phyloP scores from a whole-genome alignment of 2,888 invertebrate genomes.

The Aspidiotus destructor region DNA sequence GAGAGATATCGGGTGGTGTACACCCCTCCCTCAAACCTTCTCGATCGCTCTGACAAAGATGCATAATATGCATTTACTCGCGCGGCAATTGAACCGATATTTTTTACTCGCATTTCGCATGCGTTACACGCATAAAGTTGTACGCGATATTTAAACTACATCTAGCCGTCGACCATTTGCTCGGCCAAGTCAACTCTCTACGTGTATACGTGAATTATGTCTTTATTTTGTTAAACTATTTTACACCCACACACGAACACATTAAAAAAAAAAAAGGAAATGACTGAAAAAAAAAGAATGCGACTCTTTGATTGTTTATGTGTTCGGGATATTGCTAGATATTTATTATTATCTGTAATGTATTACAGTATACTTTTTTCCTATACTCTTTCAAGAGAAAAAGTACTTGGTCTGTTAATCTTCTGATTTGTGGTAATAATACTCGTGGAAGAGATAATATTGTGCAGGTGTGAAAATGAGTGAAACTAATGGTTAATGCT shows the following conservation, averaged over 20 bases:
- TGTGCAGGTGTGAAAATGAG: conserved; percentile 24
- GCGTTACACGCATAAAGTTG: conserved; percentile 8
- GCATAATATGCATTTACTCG: conserved; percentile 7
- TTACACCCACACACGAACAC: conserved; percentile 2
- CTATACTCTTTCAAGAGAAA: background rate
- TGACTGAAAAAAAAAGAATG: conserved; percentile 1
- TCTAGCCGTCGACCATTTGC: background rate
- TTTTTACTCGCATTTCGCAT: conserved; percentile 22
- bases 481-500: conserved; percentile 6
- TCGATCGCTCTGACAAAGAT: no score
- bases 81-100: conserved; percentile 16
- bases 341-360: background rate
- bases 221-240: conserved; percentile 18
- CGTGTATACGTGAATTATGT: conserved; percentile 23
- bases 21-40: no score
- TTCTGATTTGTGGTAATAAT: conserved; percentile 23
- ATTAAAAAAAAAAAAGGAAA: background rate
- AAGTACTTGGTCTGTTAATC: conserved; percentile 20
- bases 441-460: conserved; percentile 19
- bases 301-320: background rate
- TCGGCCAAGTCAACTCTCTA: background rate
- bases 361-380: background rate
- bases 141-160: background rate
- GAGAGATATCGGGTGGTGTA: conserved; percentile 10
- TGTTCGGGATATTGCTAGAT: background rate